phyloP scores from a whole-genome alignment of 2,888 invertebrate genomes.

The Agrilus biguttatus region DNA sequence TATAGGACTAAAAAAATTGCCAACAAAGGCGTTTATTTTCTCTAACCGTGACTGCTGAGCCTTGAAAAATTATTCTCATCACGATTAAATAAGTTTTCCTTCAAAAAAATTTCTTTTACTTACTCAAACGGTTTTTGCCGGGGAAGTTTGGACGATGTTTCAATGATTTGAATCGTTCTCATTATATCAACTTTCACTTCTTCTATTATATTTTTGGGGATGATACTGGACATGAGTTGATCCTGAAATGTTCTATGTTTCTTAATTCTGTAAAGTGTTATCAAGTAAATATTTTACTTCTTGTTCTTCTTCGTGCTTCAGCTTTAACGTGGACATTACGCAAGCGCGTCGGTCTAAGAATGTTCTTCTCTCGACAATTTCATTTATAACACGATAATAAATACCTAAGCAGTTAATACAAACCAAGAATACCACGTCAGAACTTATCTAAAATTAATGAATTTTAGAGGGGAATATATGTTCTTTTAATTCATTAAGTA shows the following conservation, averaged over 20 bases:
- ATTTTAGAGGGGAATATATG: background rate
- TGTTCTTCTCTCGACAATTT: conserved; percentile 72
- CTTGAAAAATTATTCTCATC: too few relatives aligned
- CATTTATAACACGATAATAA: conserved; percentile 79
- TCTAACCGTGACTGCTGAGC: too few relatives aligned
- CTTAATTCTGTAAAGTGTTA: background rate
- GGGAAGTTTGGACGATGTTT: conserved; percentile 16
- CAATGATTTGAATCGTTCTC: conserved; percentile 31
- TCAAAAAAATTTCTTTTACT: conserved; percentile 6
- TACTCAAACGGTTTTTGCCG: conserved; percentile 31
- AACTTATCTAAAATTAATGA: conserved; percentile 19
- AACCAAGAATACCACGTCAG: conserved; percentile 56
- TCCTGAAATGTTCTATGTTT: conserved; percentile 40
- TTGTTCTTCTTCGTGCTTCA: conserved; percentile 74
- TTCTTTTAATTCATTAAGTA: conserved; percentile 1
- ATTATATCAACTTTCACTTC: conserved; percentile 40
- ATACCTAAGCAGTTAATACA: conserved; percentile 72
- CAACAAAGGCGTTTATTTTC: too few relatives aligned
- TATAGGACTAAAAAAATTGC: too few relatives aligned
- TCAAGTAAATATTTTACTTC: conserved; percentile 40
- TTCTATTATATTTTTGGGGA: conserved; percentile 70
- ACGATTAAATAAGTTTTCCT: too few relatives aligned
- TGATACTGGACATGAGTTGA: conserved; percentile 68
- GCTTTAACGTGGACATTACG: conserved; percentile 68
- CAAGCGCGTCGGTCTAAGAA: conserved; percentile 78